Conservation (phyloP, 92 coral and sea anemone genomes). For the Paragorgia papillata region DNA sequence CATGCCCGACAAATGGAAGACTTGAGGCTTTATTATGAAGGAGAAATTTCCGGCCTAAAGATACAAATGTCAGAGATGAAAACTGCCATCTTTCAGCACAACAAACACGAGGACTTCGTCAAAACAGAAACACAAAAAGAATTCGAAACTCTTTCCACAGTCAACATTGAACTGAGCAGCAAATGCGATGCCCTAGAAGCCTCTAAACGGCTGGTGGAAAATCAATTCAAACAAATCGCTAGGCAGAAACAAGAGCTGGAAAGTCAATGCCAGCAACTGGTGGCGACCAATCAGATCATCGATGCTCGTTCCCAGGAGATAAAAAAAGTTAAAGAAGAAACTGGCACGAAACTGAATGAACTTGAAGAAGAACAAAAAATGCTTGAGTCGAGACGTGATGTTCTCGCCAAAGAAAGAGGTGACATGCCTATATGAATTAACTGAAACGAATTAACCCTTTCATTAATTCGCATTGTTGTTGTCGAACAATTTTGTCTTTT, state of each 20-base stretch:
- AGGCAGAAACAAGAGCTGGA: constrained; percentile 19
- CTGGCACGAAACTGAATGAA: constrained; percentile 14
- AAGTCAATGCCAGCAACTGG: constrained; percentile 35
- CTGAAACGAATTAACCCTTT: background rate
- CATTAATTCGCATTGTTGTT: too few species aligned
- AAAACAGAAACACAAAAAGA: constrained; percentile 26
- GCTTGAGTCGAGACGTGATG: constrained; percentile 14
- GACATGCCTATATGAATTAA: background rate
- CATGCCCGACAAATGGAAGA: constrained; percentile 42
- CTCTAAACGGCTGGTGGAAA: constrained; percentile 1
- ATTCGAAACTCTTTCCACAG: constrained; percentile 22
- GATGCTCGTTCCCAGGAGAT: constrained; percentile 28
- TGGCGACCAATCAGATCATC: constrained; percentile 32
- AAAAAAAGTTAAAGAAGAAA: constrained; percentile 20
- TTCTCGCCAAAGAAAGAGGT: constrained; percentile 15
- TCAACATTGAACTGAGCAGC: constrained; percentile 24
- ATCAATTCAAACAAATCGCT: constrained; percentile 3
- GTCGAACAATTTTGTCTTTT: too few species aligned
- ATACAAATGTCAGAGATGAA: constrained; percentile 25
- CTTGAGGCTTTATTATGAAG: constrained; percentile 31
- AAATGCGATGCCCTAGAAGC: constrained; percentile 32
- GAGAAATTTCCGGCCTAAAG: constrained; percentile 16
- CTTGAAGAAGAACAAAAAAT: background rate
- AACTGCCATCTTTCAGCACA: constrained; percentile 17
- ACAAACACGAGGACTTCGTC: constrained; percentile 21